Conservation (phyloP, 2,113 vertebrate genomes). For the Erythrocercus mccallii region DNA sequence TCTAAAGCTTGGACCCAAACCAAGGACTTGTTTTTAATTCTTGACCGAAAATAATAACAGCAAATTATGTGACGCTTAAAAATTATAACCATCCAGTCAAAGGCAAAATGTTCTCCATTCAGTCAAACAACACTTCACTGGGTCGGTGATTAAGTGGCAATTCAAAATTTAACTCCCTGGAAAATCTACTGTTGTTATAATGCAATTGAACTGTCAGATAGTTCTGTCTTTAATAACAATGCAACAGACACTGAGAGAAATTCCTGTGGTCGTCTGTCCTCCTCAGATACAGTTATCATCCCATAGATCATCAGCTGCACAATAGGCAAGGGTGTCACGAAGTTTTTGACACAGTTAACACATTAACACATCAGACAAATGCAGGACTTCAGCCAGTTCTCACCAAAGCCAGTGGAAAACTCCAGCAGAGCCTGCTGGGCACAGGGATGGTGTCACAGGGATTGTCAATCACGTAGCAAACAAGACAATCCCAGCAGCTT, state of each 20-base stretch:
- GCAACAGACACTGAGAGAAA: conserved; percentile 37
- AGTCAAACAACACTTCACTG: not conserved
- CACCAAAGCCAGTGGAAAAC: conserved; percentile 53
- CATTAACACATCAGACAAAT: conserved; percentile 56
- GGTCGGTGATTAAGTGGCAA: conserved; percentile 6
- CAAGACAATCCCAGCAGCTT: conserved; percentile 47
- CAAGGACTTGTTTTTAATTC: not conserved
- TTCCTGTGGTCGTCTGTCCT: conserved; percentile 54
- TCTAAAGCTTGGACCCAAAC: not conserved
- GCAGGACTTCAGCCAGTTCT: conserved; percentile 23
- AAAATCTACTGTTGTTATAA: conserved; percentile 17
- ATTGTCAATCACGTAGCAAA: conserved; percentile 49
- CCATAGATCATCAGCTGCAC: conserved; percentile 36
- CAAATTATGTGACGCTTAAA: not conserved
- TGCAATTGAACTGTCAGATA: conserved; percentile 16
- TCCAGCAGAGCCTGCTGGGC: conserved; percentile 28
- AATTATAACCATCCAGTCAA: not conserved
- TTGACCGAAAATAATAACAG: not conserved
- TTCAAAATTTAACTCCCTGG: conserved; percentile 29
- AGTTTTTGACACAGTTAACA: conserved; percentile 58
- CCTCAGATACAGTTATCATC: conserved; percentile 57
- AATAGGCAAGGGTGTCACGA: conserved; percentile 35
- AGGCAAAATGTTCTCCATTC: conserved; percentile 1
- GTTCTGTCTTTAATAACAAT: conserved; percentile 55
- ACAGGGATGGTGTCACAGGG: not conserved